Percentiles rank a stretch among this genome's conserved stretches.
Conservation (phyloP, 2,113 vertebrate species). For the Albula glossodonta region DNA sequence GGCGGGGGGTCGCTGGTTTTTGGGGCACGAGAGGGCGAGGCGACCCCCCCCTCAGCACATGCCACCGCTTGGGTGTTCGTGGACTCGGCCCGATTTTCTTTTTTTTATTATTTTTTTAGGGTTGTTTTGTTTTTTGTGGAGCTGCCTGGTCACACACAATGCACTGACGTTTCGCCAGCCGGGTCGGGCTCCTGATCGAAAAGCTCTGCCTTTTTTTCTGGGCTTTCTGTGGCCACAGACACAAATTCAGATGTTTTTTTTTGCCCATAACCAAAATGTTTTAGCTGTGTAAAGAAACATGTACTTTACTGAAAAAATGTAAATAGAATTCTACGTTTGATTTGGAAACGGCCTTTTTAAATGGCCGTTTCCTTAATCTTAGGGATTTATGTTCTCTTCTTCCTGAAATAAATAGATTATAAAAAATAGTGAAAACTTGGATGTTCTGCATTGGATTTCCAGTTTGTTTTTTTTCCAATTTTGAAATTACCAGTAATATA, state of each 20-base stretch:
- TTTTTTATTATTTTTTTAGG: too few species aligned
- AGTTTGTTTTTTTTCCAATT: slow-evolving; percentile 58
- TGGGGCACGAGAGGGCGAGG: slow-evolving; percentile 31
- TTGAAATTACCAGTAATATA: slow-evolving; percentile 56
- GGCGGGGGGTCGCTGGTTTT: background rate
- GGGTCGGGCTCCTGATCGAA: slow-evolving; percentile 2
- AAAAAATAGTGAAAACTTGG: slow-evolving; percentile 53
- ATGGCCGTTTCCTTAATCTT: slow-evolving; percentile 56
- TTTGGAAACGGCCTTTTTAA: slow-evolving; percentile 49
- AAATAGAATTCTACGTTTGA: slow-evolving; percentile 58
- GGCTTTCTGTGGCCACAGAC: slow-evolving; percentile 43
- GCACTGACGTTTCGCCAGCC: background rate
- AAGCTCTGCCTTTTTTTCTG: slow-evolving; percentile 54
- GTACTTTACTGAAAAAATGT: slow-evolving; percentile 51
- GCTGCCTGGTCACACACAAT: background rate
- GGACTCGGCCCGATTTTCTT: background rate
- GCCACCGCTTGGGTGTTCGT: background rate
- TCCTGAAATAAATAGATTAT: slow-evolving; percentile 55
- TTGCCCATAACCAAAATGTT: slow-evolving; percentile 58
- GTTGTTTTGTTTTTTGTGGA: too few species aligned
- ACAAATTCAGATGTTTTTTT: slow-evolving; percentile 38
- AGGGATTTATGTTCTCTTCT: slow-evolving; percentile 37
- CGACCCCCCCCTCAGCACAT: background rate
- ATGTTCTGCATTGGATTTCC: slow-evolving; percentile 60
- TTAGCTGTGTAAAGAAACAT: slow-evolving; percentile 55